phyloP scores from a whole-genome alignment of 2,797 vertebrate genomes.

The Crenichthys baileyi region DNA sequence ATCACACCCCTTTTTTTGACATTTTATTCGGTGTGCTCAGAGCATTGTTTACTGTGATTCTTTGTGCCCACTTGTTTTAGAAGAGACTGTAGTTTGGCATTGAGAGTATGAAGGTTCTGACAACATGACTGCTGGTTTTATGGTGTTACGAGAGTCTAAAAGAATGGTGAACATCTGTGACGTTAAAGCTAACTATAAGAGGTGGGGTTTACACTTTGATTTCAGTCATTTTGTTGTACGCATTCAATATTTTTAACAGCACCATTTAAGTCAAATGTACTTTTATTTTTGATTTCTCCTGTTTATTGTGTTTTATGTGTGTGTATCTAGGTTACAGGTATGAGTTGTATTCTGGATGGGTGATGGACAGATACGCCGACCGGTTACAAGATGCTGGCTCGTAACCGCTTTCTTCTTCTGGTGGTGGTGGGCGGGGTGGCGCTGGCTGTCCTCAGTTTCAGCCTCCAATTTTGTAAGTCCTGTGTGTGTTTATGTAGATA shows the following conservation, averaged over 20 bases:
- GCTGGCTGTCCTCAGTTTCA: slow-evolving; percentile 77
- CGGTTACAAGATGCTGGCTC: slow-evolving; percentile 75
- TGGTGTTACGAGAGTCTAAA: neutral
- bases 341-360: slow-evolving; percentile 62
- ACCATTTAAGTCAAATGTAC: neutral
- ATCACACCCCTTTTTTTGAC: neutral
- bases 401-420: slow-evolving; percentile 78
- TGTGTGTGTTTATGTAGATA: slow-evolving; percentile 4
- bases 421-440: slow-evolving; percentile 69
- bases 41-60: neutral
- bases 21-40: neutral
- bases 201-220: neutral
- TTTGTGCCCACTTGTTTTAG: neutral
- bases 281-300: neutral
- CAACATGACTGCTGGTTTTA: neutral
- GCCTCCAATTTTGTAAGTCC: slow-evolving; percentile 79
- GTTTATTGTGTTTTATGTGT: neutral
- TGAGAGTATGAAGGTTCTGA: neutral
- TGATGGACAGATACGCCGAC: slow-evolving; percentile 55
- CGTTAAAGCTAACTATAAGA: neutral
- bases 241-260: neutral
- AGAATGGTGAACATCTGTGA: neutral
- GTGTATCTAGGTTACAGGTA: slow-evolving; percentile 47
- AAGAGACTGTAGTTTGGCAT: neutral
- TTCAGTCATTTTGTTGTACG: neutral